Percentiles rank a stretch among this genome's conserved stretches.
Conservation (phyloP, 2,113 vertebrate genomes). For the Benitochromis conjunctus region DNA sequence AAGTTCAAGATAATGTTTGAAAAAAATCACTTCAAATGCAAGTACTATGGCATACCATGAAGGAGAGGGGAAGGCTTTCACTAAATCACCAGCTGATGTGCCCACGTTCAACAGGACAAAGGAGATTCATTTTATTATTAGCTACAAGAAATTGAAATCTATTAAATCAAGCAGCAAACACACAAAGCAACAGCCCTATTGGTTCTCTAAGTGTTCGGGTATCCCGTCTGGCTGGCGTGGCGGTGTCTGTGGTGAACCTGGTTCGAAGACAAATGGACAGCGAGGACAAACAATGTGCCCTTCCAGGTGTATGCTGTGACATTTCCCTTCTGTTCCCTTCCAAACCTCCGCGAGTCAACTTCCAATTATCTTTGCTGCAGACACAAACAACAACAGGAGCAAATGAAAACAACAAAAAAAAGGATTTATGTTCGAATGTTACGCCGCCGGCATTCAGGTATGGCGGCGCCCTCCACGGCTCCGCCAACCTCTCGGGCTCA, state of each 20-base stretch:
- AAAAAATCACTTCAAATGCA: conserved; percentile 68
- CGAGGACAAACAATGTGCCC: conserved; percentile 32
- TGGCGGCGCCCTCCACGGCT: background rate
- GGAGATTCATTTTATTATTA: conserved; percentile 42
- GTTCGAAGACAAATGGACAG: conserved; percentile 68
- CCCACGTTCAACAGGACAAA: conserved; percentile 37
- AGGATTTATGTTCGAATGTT: background rate
- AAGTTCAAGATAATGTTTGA: conserved; percentile 50
- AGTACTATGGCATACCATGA: conserved; percentile 64
- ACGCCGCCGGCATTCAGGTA: conserved; percentile 21
- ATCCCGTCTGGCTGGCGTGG: conserved; percentile 46
- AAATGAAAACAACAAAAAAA: background rate
- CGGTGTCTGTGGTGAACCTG: conserved; percentile 49
- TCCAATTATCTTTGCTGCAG: conserved; percentile 15
- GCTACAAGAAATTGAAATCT: conserved; percentile 34
- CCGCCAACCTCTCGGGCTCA: conserved; percentile 50
- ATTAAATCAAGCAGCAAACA: conserved; percentile 63
- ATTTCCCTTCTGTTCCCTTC: conserved; percentile 25
- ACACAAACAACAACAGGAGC: background rate
- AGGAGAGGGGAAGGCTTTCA: conserved; percentile 43
- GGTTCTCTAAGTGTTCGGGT: conserved; percentile 51
- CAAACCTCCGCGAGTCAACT: conserved; percentile 3
- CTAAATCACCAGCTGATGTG: conserved; percentile 62
- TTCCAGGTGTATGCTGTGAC: conserved; percentile 66
- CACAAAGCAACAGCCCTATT: conserved; percentile 57